Conservation (phyloP, 2,888 invertebrate species). For the Phortica magna region DNA sequence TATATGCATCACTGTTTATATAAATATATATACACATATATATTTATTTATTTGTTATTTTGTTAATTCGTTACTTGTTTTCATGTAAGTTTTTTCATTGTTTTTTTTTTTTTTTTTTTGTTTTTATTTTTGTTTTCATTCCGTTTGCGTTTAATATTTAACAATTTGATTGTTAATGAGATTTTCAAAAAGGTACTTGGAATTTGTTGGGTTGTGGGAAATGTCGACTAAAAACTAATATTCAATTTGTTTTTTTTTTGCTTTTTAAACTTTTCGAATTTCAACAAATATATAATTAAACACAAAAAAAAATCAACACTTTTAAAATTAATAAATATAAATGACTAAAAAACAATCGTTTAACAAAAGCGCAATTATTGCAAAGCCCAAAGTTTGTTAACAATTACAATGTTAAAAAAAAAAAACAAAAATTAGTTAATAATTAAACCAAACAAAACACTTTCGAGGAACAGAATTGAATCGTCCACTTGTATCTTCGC, state of each 20-base stretch:
- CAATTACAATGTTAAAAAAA: slow-evolving; percentile 3
- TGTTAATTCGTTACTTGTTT: too few relatives aligned
- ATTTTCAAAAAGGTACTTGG: not conserved
- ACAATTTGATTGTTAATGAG: not conserved
- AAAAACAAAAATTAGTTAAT: slow-evolving; percentile 19
- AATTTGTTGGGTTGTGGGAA: not conserved
- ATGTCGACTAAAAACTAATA: not conserved
- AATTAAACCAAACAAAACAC: not conserved
- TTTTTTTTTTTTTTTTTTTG: slow-evolving; percentile 27
- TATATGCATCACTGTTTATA: too few relatives aligned
- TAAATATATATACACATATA: too few relatives aligned
- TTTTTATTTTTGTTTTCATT: slow-evolving; percentile 7
- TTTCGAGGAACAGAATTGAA: not conserved
- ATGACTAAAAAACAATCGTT: not conserved
- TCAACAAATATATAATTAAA: slow-evolving; percentile 26
- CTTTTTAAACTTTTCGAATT: slow-evolving; percentile 36
- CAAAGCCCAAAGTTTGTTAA: not conserved
- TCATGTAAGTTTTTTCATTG: too few relatives aligned
- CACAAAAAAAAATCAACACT: not conserved
- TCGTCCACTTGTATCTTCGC: not conserved
- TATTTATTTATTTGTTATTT: too few relatives aligned
- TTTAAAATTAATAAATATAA: slow-evolving; percentile 7
- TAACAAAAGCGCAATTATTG: not conserved
- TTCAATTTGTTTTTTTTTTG: not conserved
- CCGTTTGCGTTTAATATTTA: not conserved